Base-by-base conservation (phyloP, 2,888 invertebrate genomes). In the Spodoptera picta region DNA sequence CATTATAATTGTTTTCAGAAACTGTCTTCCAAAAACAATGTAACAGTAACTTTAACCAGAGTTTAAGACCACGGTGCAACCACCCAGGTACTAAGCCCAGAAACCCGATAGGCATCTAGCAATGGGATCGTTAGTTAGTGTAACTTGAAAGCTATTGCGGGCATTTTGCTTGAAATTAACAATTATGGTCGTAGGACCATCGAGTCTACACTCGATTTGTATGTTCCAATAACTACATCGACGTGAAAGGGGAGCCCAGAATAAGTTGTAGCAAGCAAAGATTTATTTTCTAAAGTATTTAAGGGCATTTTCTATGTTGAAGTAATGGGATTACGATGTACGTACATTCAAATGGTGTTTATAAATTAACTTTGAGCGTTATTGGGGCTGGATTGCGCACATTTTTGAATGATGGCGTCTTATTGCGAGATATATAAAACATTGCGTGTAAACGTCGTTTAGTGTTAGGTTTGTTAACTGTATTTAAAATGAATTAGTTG, bases 41-140 rank as follows among this genome's bases (percentile, higher is more conserved):
- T 7, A 36, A 49, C 12, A 52, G 1, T 1, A 4, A n/a, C 9
- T 63, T 64, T 65, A 73, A 78, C 68, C 71, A 0, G 1, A 14
- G 70, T 56, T 83, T 65, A 80, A 61, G 10, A 0, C 27, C 14
- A 60, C 19, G 43, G 73, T 78, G 43, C 46, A 68, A 85, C 77
- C 76, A 63, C 77, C 69, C 87, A 81, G 56, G 45, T 69, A 79
- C 82, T 84, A 85, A 84, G 88, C 84, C 83, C 87, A 88, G 93
- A 92, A 93, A 94, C 88, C 88, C 92, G 93, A 94, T 93, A 92
- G 93, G 92, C 91, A 93, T 93, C 91, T 92, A 85, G 86, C 90
- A 92, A 91, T 90, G 87, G 90, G 86, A 90, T 93, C 92, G 92
- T 93, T 93, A 93, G 92, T 93, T 91, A 92, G 90, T 84, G 79